Evolutionary conservation across 2,888 invertebrate genomes (phyloP), one percentile per base, ranked within the genome.

Genomic region (Malachius bipustulatus): DNA sequence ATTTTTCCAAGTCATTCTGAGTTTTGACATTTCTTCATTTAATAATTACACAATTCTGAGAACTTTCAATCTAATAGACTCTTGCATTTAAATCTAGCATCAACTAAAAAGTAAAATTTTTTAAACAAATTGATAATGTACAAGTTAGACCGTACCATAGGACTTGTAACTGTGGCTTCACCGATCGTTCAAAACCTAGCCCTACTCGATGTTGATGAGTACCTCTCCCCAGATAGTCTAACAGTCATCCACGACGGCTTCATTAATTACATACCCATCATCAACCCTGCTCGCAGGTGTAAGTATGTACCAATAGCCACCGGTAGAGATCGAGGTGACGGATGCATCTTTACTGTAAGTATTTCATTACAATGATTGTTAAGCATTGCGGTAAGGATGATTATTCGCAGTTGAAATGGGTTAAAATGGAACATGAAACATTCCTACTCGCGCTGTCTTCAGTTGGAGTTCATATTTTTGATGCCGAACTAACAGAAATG

Each of bases 391-490:
- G n/a, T n/a, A n/a, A n/a, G n/a, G n/a, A n/a, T n/a, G n/a, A n/a
- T n/a, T n/a, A n/a, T n/a, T 29, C 40, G 27, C 37, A 52, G 54
- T 44, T 53, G 24, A 52, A 48, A 46, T 54, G 54, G 54, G 34
- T 54, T 3, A 44, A 44, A 38, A 28, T 54, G 3, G 41, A 42
- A 11, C 44, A 43, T 6, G 47, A 50, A 35, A 45, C 43, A 1
- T 38, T 44, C 30, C 51, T 54, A 34, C 43, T 51, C 2, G 43
- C 50, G 10, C 32, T 50, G 11, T 54, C 54, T n/a, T 45, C 50
- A 3, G 39, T 32, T 10, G 54, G 54, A n/a, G 13, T 54, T 3
- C 52, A 52, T 36, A 43, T 54, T 36, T 54, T 48, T 30, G 51
- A 54, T 29, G 32, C 43, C 1, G 52, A 52, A 32, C 34, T 47